phyloP scores from a whole-genome alignment of 2,113 vertebrate species.

The Tetrao urogallus region DNA sequence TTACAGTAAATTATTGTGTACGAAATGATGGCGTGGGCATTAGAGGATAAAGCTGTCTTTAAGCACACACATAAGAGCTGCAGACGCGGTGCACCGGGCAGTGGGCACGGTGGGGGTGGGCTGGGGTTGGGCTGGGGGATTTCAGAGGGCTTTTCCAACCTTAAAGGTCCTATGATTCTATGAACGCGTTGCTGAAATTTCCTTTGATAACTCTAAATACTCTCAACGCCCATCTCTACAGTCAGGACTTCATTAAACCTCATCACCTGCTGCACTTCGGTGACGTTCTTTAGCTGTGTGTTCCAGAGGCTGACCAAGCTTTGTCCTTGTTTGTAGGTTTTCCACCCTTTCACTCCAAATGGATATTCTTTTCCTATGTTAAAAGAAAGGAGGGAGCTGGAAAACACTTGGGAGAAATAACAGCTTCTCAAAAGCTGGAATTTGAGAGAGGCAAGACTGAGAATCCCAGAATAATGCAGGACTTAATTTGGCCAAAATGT shows the following conservation, averaged over 20 bases:
- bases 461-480: not conserved
- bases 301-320: not conserved
- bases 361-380: not conserved
- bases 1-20: constrained; percentile 37
- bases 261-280: not conserved
- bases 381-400: not conserved
- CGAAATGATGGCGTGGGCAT: not conserved
- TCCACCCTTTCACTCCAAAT: not conserved
- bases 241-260: not conserved
- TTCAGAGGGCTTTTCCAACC: no score
- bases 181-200: not conserved
- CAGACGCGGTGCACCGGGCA: not conserved
- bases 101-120: no score
- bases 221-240: not conserved
- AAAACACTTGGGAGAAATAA: not conserved
- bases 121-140: no score
- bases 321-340: not conserved
- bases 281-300: not conserved
- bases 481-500: not conserved
- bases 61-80: not conserved
- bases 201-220: not conserved
- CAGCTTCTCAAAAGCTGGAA: not conserved
- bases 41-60: constrained; percentile 22
- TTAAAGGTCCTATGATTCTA: no score
- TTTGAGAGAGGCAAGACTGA: not conserved